A percentile compares a stretch with the other conserved stretches of the same genome.
Evolutionary conservation across 2,113 vertebrate species (phyloP).

Genomic region (Ageneiosus marmoratus): DNA sequence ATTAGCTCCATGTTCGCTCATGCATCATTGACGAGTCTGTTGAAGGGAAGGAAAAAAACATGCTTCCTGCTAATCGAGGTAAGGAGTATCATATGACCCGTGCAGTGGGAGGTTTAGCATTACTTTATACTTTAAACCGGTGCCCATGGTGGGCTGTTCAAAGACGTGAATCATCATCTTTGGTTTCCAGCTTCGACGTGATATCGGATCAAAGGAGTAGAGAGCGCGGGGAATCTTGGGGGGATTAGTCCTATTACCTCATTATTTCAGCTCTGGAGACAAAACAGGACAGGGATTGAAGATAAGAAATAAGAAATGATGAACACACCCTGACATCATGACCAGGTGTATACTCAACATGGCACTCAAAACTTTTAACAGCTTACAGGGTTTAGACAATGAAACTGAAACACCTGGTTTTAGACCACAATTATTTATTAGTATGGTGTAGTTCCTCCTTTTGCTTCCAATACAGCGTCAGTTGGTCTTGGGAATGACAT

Average conservation of each 20-base stretch:
- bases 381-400: too few species aligned
- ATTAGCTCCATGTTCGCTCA: constrained; percentile 52
- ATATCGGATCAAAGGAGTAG: constrained; percentile 49
- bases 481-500: too few species aligned
- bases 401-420: too few species aligned
- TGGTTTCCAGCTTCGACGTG: constrained; percentile 46
- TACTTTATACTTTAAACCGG: constrained; percentile 61
- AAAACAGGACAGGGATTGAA: not conserved
- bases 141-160: constrained; percentile 48
- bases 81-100: constrained; percentile 52
- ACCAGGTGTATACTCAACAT: too few species aligned
- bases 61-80: constrained; percentile 50
- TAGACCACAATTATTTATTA: too few species aligned
- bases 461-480: too few species aligned
- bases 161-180: constrained; percentile 59
- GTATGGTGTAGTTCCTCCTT: too few species aligned
- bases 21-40: constrained; percentile 47
- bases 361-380: not conserved
- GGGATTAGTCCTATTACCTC: constrained; percentile 2
- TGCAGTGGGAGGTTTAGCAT: constrained; percentile 57
- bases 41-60: constrained; percentile 9
- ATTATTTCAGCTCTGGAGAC: constrained; percentile 16
- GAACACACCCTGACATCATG: not conserved
- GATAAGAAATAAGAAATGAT: not conserved
- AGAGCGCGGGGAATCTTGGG: constrained; percentile 11